Evolutionary conservation across 2,797 vertebrate genomes (phyloP).

Genomic region (Leptatherina wallacei): DNA sequence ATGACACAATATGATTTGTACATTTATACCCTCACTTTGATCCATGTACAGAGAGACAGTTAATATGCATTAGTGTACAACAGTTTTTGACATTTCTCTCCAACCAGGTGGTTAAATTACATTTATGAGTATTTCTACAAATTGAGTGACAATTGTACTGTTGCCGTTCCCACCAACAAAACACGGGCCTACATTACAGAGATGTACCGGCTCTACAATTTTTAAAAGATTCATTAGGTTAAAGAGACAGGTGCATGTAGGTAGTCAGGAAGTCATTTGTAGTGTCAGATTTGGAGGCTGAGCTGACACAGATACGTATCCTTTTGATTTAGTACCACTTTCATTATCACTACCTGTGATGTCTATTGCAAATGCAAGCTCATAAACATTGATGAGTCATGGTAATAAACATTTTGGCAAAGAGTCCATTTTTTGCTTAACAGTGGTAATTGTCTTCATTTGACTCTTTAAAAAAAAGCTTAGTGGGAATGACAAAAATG

Average conservation of each 20-base stretch:
- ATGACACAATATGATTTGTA: too few relatives aligned
- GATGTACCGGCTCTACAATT: neutral
- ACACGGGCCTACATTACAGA: neutral
- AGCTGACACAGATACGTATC: neutral
- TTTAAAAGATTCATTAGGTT: neutral
- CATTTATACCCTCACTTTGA: too few relatives aligned
- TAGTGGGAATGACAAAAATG: too few relatives aligned
- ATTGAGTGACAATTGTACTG: neutral
- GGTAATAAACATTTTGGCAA: neutral
- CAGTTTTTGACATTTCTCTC: neutral
- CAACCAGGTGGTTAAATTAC: neutral
- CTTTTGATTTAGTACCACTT: neutral
- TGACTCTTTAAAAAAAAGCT: too few relatives aligned
- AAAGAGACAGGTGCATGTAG: neutral
- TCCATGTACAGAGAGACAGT: too few relatives aligned
- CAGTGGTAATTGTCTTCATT: neutral
- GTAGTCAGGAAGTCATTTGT: slow-evolving; percentile 5
- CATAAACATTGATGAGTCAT: neutral
- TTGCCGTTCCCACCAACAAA: neutral
- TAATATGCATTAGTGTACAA: neutral
- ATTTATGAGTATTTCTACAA: neutral
- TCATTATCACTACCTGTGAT: neutral
- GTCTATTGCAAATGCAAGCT: neutral
- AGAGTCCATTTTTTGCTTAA: neutral
- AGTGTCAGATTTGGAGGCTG: neutral